Evolutionary conservation across 2,113 vertebrate species (phyloP).

Genomic region (Grantiella picta): DNA sequence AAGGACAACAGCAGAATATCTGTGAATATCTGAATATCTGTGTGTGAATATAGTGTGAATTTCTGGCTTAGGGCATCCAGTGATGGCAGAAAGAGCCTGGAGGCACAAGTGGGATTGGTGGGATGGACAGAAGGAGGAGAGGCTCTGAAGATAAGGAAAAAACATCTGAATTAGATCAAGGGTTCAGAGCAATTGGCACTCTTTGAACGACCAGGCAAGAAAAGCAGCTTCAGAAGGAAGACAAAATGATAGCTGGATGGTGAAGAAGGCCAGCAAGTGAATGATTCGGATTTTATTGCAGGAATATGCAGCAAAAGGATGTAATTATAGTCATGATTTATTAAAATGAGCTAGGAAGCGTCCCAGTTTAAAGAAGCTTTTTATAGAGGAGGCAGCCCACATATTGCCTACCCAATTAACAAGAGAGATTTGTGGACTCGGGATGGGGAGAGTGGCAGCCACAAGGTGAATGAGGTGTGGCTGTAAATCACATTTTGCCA

Average conservation of each 20-base stretch:
- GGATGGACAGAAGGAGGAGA: not conserved
- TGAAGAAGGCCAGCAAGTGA: not conserved
- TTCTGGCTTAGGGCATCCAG: not conserved
- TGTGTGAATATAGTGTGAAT: accelerated
- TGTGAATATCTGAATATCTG: too few relatives aligned
- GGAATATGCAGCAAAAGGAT: conserved; percentile 45
- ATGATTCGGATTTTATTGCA: conserved; percentile 13
- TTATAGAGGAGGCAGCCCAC: conserved; percentile 52
- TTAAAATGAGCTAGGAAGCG: conserved; percentile 41
- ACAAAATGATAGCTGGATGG: not conserved
- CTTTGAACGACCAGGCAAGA: not conserved
- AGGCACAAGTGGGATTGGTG: not conserved
- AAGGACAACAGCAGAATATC: not conserved
- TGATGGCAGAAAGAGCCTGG: not conserved
- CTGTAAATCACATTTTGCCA: conserved; percentile 42
- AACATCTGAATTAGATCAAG: not conserved
- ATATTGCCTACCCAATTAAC: conserved; percentile 53
- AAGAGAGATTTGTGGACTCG: conserved; percentile 48
- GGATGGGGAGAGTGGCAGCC: conserved; percentile 27
- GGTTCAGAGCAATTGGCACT: not conserved
- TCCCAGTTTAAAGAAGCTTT: conserved; percentile 51
- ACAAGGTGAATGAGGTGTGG: not conserved
- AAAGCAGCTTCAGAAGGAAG: not conserved
- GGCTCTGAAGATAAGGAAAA: not conserved
- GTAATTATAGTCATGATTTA: conserved; percentile 58